These are phyloP conservation scores for Brachycybe producta DNA, from an alignment of 2,888 invertebrate genomes.

Conservation along the genomic window DNA sequence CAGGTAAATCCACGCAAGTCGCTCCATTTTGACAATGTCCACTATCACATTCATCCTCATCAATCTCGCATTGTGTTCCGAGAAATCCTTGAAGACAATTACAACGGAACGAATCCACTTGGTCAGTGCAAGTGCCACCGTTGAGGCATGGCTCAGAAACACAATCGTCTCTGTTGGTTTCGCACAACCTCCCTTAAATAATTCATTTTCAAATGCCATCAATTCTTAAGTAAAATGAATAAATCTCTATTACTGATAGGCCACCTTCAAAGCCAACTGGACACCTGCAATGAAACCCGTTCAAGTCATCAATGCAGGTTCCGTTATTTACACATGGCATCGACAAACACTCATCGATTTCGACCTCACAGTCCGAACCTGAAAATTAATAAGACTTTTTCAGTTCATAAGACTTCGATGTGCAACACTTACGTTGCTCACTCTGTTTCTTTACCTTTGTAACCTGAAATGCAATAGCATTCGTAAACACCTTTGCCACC, in stretches of 20 bases:
- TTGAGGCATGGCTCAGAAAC: constrained; percentile 43
- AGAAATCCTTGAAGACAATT: constrained; percentile 27
- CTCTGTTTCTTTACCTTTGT: constrained; percentile 22
- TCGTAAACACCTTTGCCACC: constrained; percentile 25
- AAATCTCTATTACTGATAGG: too few species aligned
- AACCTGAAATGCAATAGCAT: constrained; percentile 29
- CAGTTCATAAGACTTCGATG: constrained; percentile 19
- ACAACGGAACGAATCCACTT: constrained; percentile 26
- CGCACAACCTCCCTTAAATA: constrained; percentile 38
- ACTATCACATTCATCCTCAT: constrained; percentile 27
- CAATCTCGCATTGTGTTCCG: constrained; percentile 27
- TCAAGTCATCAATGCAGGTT: constrained; percentile 28
- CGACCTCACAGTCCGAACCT: constrained; percentile 35
- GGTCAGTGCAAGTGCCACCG: constrained; percentile 35
- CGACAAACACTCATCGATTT: constrained; percentile 38
- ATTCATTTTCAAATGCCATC: not conserved
- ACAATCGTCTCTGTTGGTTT: constrained; percentile 43
- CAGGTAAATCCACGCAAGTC: constrained; percentile 28
- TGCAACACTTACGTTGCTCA: not conserved
- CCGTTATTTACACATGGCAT: constrained; percentile 33
- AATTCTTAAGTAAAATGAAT: not conserved
- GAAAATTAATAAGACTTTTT: constrained; percentile 15
- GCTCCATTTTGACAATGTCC: constrained; percentile 32
- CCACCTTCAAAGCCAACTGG: constrained; percentile 44
- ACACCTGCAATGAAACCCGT: constrained; percentile 42